Percentiles rank a stretch among this genome's conserved stretches.
These are phyloP conservation scores for Asbolus verrucosus DNA, from an alignment of 1,140 invertebrate species.

Conservation along the genomic window DNA sequence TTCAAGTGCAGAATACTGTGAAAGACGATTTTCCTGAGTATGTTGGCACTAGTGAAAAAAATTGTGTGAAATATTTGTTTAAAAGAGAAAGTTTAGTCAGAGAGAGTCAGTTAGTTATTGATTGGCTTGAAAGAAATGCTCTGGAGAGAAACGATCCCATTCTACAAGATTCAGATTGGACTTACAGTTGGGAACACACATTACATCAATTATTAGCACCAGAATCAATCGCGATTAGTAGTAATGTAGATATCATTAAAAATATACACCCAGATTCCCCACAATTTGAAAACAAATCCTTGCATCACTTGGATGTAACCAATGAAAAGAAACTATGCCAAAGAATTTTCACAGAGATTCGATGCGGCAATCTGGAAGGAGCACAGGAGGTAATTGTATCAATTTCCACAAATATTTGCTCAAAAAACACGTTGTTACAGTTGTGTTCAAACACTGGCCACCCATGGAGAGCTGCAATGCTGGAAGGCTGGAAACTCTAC, in stretches of 20 bases:
- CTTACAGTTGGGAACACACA: constrained; percentile 92
- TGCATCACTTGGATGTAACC: constrained; percentile 91
- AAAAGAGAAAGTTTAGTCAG: constrained; percentile 76
- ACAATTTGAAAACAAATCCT: constrained; percentile 78
- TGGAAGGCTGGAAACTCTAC: constrained; percentile 90
- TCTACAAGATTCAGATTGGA: constrained; percentile 80
- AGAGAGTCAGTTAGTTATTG: constrained; percentile 87
- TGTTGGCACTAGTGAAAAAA: constrained; percentile 71
- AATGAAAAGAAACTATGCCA: constrained; percentile 83
- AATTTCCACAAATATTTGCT: no score
- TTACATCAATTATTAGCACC: constrained; percentile 79
- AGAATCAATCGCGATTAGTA: constrained; percentile 69
- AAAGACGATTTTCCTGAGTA: constrained; percentile 53
- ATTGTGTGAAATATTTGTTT: constrained; percentile 72
- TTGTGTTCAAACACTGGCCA: constrained; percentile 88
- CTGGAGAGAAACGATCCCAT: constrained; percentile 76
- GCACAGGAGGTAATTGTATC: constrained; percentile 72
- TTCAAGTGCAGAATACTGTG: constrained; percentile 63
- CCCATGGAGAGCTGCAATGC: constrained; percentile 87
- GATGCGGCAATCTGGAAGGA: constrained; percentile 86
- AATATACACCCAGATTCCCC: constrained; percentile 95
- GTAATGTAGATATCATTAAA: constrained; percentile 74
- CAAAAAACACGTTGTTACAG: no score
- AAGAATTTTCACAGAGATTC: constrained; percentile 80
- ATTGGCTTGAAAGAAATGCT: constrained; percentile 92